Base-by-base conservation (phyloP, 2,797 vertebrate genomes). In the Scarus forsteni region DNA sequence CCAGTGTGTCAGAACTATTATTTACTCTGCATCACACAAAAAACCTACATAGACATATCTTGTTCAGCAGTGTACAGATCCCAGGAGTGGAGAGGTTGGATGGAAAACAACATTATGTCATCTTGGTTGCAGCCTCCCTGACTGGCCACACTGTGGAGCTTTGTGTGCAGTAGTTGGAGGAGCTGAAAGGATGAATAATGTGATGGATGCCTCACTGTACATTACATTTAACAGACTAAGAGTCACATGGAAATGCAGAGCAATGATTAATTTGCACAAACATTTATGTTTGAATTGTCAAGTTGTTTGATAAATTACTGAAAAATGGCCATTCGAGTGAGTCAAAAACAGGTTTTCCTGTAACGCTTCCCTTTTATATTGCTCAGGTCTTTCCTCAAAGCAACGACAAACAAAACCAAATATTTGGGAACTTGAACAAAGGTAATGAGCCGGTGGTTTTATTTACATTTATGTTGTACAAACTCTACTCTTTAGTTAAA, bases 71-170 rank as follows among this genome's bases (percentile, higher is more conserved):
- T 34, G 81, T 15, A 3, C 64, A 61, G 52, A 76, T 66, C 56
- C 73, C 67, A 35, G 65, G 75, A 73, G 61, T 72, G 65, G 66
- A 60, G 83, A 46, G n/a, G 50, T 16, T 86, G 71, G 75, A 85
- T 88, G 88, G 86, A 90, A 89, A 92, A 86, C 77, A 70, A 46
- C 70, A 79, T 88, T 80, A 89, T 83, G 85, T 86, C 86, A 87
- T 87, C 63, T 27, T 35, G 60, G 72, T 80, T 89, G 88, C 85
- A 85, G 68, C 77, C 76, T 80, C 86, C 70, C 54, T 10, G 59
- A 83, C 58, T 60, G 81, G 85, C 90, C 89, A 92, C 87, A 89
- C 85, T 87, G 88, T 89, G 87, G 84, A 83, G 89, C 88, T 88
- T 91, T 90, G 83, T 85, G 81, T 74, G 73, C 88, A 85, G 76